These are phyloP conservation scores for Centrocercus urophasianus DNA, from an alignment of 2,113 vertebrate genomes.

Conservation along the genomic window DNA sequence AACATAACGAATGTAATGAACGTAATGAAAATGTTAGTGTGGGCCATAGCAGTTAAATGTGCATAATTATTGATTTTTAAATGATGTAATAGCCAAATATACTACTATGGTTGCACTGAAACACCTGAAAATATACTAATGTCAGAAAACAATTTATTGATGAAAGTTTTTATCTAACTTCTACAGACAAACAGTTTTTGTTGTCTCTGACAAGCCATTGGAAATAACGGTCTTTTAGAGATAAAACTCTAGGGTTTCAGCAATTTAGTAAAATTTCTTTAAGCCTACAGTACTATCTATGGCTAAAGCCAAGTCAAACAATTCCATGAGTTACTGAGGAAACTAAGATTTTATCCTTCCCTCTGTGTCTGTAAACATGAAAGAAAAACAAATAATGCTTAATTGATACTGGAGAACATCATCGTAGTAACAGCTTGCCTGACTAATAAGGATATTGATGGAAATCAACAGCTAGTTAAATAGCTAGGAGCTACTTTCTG, in stretches of 20 bases:
- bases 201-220: not conserved
- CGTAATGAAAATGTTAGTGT: not conserved
- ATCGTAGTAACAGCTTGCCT: not conserved
- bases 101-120: not conserved
- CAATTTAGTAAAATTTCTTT: not conserved
- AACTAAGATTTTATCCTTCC: not conserved
- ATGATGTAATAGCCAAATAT: not conserved
- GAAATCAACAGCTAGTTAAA: not conserved
- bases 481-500: not conserved
- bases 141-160: not conserved
- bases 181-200: not conserved
- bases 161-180: not conserved
- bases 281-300: not conserved
- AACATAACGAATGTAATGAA: not conserved
- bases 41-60: not conserved
- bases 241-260: not conserved
- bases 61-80: conserved; percentile 32
- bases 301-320: not conserved
- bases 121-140: not conserved
- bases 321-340: not conserved
- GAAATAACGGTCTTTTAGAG: not conserved
- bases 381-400: not conserved
- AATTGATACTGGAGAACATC: not conserved
- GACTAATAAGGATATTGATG: not conserved
- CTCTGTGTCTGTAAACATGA: not conserved